Evolutionary conservation across 2,113 vertebrate species (phyloP).

Genomic region (Jacana jacana): DNA sequence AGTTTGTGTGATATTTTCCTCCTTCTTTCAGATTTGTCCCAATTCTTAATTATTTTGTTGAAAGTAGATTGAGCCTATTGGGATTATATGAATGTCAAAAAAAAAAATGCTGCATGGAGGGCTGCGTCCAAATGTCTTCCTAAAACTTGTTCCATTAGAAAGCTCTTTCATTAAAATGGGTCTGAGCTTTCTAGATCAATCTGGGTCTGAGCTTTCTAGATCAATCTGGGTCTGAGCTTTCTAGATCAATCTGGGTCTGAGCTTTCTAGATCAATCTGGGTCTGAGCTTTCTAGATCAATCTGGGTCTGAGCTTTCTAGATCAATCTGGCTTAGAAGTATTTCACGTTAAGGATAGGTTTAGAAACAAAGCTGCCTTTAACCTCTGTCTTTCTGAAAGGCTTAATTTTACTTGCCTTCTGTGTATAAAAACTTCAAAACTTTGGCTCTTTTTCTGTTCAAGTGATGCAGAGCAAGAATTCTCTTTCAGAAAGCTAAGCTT

Average conservation of each 20-base stretch:
- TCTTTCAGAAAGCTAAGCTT: neutral
- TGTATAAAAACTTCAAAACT: neutral
- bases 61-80: neutral
- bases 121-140: neutral
- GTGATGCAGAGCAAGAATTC: neutral
- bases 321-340: neutral
- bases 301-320: too few species aligned
- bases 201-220: too few species aligned
- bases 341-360: neutral
- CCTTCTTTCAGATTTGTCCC: neutral
- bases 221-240: too few species aligned
- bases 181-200: neutral
- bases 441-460: neutral
- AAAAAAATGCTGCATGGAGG: neutral
- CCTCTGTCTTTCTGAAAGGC: neutral
- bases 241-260: neutral
- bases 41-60: neutral
- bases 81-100: neutral
- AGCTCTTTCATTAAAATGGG: neutral
- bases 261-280: too few species aligned
- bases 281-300: neutral
- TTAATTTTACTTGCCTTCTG: neutral
- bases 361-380: neutral
- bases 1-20: neutral
- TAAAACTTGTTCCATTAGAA: neutral